Conservation (phyloP, 2,113 vertebrate genomes). For the Eurystomus gularis region DNA sequence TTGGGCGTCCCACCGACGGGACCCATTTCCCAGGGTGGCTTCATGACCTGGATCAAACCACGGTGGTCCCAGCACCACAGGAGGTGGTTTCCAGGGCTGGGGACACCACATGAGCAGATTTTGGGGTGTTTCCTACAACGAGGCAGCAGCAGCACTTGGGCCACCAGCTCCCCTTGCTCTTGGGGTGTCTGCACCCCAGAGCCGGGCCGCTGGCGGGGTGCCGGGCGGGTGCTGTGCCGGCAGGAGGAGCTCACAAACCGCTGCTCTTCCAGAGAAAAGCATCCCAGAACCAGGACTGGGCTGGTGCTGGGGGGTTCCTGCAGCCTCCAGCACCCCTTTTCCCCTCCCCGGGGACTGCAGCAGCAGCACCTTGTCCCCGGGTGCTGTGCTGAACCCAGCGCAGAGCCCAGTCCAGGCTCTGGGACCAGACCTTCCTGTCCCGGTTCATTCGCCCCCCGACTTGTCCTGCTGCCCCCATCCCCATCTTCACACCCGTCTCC, state of each 20-base stretch:
- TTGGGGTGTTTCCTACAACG: no score
- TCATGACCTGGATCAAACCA: neutral
- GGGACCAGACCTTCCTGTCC: neutral
- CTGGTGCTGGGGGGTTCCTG: neutral
- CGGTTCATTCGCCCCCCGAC: no score
- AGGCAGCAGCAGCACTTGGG: neutral
- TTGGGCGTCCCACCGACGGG: neutral
- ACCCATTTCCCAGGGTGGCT: neutral
- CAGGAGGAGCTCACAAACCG: neutral
- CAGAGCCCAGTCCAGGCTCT: neutral
- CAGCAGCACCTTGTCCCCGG: neutral
- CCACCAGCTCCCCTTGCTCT: no score
- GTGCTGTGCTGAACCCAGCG: neutral
- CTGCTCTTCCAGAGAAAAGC: neutral
- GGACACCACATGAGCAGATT: no score
- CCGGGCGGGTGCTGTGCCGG: neutral
- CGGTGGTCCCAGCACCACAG: no score
- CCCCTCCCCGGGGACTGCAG: neutral
- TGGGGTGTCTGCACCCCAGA: neutral
- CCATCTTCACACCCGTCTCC: accelerated
- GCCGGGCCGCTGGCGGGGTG: neutral
- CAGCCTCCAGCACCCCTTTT: neutral
- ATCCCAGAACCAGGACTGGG: neutral
- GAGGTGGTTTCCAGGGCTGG: neutral
- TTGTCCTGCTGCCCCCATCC: neutral